These are phyloP conservation scores for Rhipidura dahli DNA, from an alignment of 2,113 vertebrate species.

Conservation along the genomic window DNA sequence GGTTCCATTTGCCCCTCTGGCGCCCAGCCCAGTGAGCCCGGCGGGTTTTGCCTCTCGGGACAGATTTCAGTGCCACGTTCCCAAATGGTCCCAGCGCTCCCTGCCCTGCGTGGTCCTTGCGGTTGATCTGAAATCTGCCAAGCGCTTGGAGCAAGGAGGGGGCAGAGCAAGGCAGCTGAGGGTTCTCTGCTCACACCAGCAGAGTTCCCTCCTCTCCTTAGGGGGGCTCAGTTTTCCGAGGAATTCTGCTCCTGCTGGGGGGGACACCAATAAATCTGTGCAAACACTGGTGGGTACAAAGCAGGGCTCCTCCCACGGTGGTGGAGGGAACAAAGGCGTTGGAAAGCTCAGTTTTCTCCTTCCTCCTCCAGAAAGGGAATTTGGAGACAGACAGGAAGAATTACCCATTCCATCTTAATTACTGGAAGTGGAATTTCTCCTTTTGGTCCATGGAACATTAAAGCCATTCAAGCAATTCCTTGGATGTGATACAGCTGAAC, in stretches of 20 bases:
- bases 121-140: neutral
- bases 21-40: neutral
- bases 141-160: neutral
- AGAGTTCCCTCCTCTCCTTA: neutral
- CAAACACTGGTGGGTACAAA: neutral
- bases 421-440: neutral
- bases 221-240: neutral
- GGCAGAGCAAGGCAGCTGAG: neutral
- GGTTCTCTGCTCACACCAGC: neutral
- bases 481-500: neutral
- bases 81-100: neutral
- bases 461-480: neutral
- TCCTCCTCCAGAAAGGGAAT: neutral
- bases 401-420: neutral
- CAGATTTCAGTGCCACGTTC: neutral
- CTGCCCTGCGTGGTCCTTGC: fast-evolving
- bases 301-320: fast-evolving
- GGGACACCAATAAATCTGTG: neutral
- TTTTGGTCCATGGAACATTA: neutral
- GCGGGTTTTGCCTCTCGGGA: neutral
- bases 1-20: neutral
- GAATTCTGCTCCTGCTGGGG: neutral
- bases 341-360: neutral
- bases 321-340: neutral
- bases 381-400: neutral